These are phyloP conservation scores for Takifugu rubripes DNA, from an alignment of 2,797 vertebrate species.

Conservation along the genomic window DNA sequence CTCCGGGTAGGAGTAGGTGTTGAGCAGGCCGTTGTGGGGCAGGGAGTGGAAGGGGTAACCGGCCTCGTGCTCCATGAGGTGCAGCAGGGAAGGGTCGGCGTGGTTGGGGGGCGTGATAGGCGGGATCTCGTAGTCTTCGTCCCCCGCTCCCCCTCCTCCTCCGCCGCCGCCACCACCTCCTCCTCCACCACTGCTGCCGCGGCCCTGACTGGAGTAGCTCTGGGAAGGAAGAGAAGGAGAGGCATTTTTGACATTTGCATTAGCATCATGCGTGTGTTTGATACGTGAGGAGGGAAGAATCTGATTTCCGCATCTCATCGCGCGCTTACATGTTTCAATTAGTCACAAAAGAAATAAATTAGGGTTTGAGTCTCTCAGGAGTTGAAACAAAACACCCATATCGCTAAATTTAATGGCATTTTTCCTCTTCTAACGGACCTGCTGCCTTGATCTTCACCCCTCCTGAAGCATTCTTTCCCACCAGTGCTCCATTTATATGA, in stretches of 20 bases:
- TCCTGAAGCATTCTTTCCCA: slow-evolving; percentile 4
- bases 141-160: slow-evolving; percentile 78
- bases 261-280: slow-evolving; percentile 4
- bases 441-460: no score
- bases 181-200: slow-evolving; percentile 64
- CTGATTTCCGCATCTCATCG: no score
- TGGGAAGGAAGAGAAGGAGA: slow-evolving; percentile 26
- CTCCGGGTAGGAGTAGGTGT: slow-evolving; percentile 95
- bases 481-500: slow-evolving; percentile 12
- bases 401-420: slow-evolving; percentile 7
- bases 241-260: neutral
- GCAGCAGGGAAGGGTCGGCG: slow-evolving; percentile 90
- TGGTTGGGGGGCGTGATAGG: slow-evolving; percentile 97
- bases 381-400: slow-evolving; percentile 11
- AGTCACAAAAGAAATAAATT: slow-evolving; percentile 11
- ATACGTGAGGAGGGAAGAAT: slow-evolving; percentile 1
- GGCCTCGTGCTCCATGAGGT: slow-evolving; percentile 94
- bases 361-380: neutral
- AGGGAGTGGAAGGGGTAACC: slow-evolving; percentile 95
- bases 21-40: slow-evolving; percentile 92
- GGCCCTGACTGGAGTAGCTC: slow-evolving; percentile 74
- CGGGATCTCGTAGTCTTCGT: slow-evolving; percentile 98
- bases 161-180: slow-evolving; percentile 80
- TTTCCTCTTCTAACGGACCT: neutral
- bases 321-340: slow-evolving; percentile 7